These are phyloP conservation scores for Podarcis cretensis DNA, from an alignment of 2,113 vertebrate genomes.

Conservation along the genomic window DNA sequence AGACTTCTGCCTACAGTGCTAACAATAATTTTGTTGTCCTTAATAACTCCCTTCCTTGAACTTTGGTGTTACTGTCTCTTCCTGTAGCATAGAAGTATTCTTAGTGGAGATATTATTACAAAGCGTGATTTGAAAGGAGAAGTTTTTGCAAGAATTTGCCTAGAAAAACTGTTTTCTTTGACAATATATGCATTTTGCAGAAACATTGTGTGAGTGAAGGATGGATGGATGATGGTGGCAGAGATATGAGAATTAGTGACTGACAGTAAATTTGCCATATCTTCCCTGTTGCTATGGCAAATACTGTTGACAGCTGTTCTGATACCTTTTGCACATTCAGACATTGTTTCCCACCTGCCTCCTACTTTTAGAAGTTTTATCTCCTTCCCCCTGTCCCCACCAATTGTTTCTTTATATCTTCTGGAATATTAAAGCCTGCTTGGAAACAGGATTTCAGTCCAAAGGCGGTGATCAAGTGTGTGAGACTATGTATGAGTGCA, in stretches of 20 bases:
- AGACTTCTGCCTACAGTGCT: neutral
- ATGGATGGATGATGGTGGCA: neutral
- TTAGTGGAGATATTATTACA: neutral
- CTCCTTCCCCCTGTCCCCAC: neutral
- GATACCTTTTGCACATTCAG: neutral
- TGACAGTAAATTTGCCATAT: neutral
- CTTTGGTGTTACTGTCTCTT: neutral
- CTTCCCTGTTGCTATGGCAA: neutral
- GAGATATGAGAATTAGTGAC: neutral
- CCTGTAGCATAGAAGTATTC: neutral
- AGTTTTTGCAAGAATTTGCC: neutral
- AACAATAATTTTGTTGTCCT: neutral
- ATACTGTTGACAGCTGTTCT: neutral
- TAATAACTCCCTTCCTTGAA: neutral
- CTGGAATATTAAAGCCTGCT: neutral
- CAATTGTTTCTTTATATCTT: neutral
- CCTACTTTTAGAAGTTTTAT: neutral
- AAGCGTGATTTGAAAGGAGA: neutral
- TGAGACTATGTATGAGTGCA: neutral
- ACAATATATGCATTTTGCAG: neutral
- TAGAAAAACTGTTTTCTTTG: neutral
- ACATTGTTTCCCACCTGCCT: neutral
- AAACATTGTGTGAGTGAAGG: neutral
- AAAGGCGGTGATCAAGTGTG: neutral
- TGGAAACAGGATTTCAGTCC: neutral